Percentiles rank a stretch among this genome's conserved stretches.
These are phyloP conservation scores for Sturnira hondurensis DNA, from an alignment of 2,113 vertebrate species.

Conservation along the genomic window DNA sequence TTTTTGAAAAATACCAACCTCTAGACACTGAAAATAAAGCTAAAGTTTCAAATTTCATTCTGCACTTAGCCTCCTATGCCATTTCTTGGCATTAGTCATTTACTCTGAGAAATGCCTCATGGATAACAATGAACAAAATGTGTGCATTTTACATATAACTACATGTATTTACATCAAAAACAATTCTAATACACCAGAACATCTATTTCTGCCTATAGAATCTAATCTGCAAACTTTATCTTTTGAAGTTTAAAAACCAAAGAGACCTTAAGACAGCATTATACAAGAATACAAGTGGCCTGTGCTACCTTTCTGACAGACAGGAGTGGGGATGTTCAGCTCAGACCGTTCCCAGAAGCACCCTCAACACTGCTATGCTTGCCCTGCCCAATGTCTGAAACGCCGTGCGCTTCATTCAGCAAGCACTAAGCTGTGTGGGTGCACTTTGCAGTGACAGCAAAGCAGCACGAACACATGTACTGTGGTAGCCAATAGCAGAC, in stretches of 20 bases:
- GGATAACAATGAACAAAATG: not conserved
- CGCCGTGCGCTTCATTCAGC: not conserved
- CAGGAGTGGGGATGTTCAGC: not conserved
- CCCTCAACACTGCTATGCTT: not conserved
- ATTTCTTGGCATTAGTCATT: not conserved
- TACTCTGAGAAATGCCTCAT: not conserved
- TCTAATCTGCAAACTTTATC: not conserved
- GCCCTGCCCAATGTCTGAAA: not conserved
- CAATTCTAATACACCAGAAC: not conserved
- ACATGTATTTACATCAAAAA: not conserved
- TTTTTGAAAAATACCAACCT: conserved; percentile 37
- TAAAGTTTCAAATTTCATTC: conserved; percentile 12
- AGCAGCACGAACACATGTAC: not conserved
- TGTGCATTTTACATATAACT: not conserved
- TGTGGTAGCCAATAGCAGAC: not conserved
- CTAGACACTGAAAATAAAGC: conserved; percentile 21
- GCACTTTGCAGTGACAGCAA: not conserved
- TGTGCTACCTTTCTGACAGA: not conserved
- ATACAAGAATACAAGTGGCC: not conserved
- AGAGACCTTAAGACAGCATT: not conserved
- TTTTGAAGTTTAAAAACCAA: not conserved
- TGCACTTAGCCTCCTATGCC: not conserved
- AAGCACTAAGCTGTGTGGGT: not conserved
- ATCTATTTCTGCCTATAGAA: not conserved
- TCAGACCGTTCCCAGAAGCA: not conserved